Conservation (phyloP, 2,113 vertebrate genomes). For the Struthidea cinerea region DNA sequence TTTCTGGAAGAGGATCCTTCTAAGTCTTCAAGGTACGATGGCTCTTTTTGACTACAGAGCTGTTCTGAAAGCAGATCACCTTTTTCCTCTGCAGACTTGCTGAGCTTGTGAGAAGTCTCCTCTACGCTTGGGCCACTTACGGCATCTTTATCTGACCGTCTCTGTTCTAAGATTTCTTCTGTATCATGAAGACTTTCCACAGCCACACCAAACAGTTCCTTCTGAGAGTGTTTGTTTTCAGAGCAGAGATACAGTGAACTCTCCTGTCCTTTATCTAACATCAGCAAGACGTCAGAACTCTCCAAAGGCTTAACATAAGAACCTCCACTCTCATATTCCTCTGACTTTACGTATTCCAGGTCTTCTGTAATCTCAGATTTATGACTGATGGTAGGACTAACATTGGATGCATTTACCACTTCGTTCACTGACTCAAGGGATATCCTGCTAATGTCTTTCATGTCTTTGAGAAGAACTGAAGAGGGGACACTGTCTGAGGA, state of each 20-base stretch:
- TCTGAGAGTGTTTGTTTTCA: slow-evolving; percentile 10
- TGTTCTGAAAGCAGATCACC: slow-evolving; percentile 34
- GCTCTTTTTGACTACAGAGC: slow-evolving; percentile 40
- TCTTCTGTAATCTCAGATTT: slow-evolving; percentile 78
- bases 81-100: slow-evolving; percentile 38
- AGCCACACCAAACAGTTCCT: slow-evolving; percentile 5
- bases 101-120: not conserved
- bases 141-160: not conserved
- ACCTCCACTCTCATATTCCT: slow-evolving; percentile 47
- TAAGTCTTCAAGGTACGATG: slow-evolving; percentile 65
- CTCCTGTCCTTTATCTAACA: slow-evolving; percentile 59
- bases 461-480: slow-evolving; percentile 32
- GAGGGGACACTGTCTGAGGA: slow-evolving; percentile 50
- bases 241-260: slow-evolving; percentile 30
- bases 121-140: not conserved
- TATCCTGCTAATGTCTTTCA: not conserved
- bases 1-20: slow-evolving; percentile 66
- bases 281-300: slow-evolving; percentile 61
- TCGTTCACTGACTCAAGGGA: not conserved
- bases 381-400: slow-evolving; percentile 46
- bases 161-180: slow-evolving; percentile 15
- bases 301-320: not conserved
- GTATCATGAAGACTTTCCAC: slow-evolving; percentile 4
- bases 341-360: slow-evolving; percentile 61
- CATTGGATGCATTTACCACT: slow-evolving; percentile 8